Base-by-base conservation (phyloP, 37 sponge, comb jelly and placozoan species). In the Petrosia ficiformis region DNA sequence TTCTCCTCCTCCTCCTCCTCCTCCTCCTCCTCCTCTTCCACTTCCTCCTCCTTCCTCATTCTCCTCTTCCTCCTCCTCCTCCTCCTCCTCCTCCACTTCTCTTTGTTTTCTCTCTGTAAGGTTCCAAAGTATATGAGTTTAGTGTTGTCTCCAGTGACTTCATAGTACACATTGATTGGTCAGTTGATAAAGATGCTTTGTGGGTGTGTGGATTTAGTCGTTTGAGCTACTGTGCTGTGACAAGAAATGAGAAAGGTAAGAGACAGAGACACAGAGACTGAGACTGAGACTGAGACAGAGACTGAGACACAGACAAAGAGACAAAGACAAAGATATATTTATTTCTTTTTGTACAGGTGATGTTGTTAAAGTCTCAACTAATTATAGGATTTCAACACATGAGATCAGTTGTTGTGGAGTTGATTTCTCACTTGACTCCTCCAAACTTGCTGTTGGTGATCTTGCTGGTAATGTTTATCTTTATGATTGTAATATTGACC, bases 121-220 rank as follows among this genome's bases (percentile, higher is more conserved):
- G 84, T 10, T 71, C 69, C 4, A 71, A 77, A 35, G 56, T 81
- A 38, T 30, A n/a, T 25, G 74, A 82, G 43, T 35, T 73, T 10
- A 64, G 34, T 28, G 57, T 77, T 0, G 70, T 39, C 24, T 41
- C 59, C 39, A 42, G 70, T 39, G 89, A 83, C 36, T 68, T 44
- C 35, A 39, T 79, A 37, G 89, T 89, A 22, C 80, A 65, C 25
- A 32, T 83, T 1, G 71, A 59, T 4, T 83, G 69, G 84, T 80
- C 79, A 38, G n/a, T n/a, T n/a, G 38, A 67, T 4, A 56, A 74
- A 29, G 40, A 32, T 24, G 74, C 44, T 42, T 71, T 89, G 32
- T 89, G 83, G 83, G 58, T 89, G 79, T 89, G 89, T 69, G 84
- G 84, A 1, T 82, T 89, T 48, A 79, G 64, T 37, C 39, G 57